phyloP scores from a whole-genome alignment of 2,888 invertebrate species.

The Sinhomidia bicolor region DNA sequence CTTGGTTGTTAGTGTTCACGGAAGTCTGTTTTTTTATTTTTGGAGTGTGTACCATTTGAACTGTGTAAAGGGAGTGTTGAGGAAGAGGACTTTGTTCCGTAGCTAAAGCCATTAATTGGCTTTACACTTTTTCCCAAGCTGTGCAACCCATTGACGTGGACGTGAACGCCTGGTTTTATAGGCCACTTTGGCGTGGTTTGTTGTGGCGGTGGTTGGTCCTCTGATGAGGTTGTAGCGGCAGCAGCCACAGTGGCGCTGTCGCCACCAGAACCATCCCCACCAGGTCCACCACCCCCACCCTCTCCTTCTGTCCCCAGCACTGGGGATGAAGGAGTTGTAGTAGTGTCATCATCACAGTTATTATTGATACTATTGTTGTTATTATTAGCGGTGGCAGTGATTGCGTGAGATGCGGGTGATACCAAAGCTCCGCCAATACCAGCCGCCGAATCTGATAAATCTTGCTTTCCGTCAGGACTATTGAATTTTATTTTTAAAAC shows the following conservation, averaged over 20 bases:
- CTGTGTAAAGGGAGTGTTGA: constrained; percentile 76
- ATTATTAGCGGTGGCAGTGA: constrained; percentile 56
- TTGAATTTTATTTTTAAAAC: constrained; percentile 17
- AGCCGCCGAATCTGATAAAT: constrained; percentile 75
- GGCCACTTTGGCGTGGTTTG: constrained; percentile 88
- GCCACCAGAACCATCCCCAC: constrained; percentile 29
- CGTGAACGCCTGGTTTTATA: constrained; percentile 91
- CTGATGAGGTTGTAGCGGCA: constrained; percentile 52
- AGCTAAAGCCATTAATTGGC: constrained; percentile 80
- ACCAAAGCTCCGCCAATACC: constrained; percentile 67
- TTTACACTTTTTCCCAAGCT: constrained; percentile 83
- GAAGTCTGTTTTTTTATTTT: background rate
- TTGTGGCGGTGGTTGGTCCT: constrained; percentile 52
- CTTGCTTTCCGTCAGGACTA: constrained; percentile 79
- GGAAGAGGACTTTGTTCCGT: constrained; percentile 79
- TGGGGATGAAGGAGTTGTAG: constrained; percentile 45
- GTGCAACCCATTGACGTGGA: constrained; percentile 93
- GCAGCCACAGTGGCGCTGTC: background rate
- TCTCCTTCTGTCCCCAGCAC: background rate
- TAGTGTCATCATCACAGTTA: constrained; percentile 51
- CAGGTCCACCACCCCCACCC: background rate
- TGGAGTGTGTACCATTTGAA: constrained; percentile 71
- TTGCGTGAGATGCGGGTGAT: constrained; percentile 64
- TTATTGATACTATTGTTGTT: constrained; percentile 64
- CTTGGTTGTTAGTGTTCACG: background rate